Evolutionary conservation across 1,140 invertebrate species (phyloP), one percentile per base, ranked within the genome.

Genomic region (Eulimnadia texana): DNA sequence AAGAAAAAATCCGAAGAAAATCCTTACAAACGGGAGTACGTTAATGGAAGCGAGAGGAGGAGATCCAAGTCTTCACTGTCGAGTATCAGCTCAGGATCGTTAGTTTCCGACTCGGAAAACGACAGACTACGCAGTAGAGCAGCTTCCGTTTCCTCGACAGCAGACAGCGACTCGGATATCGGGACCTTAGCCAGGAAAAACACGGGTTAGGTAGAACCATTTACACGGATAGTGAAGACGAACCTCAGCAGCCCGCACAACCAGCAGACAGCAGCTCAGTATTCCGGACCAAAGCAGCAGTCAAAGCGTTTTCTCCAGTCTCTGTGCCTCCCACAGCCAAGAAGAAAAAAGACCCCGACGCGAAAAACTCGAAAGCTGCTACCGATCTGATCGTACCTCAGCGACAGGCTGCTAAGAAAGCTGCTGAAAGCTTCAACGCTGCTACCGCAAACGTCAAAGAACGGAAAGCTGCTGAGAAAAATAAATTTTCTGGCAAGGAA

Each of bases 361-460:
- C 65, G 11, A 66, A 65, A 60, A 64, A 64, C 29, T 64, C 64
- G 58, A 68, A 68, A 60, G 64, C 76, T 62, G 82, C 87, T 22
- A 84, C 87, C 42, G 81, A 89, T 67, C 74, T 91, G 29, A 90
- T 92, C 67, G 89, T 93, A n/a, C 90, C 89, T 1, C 90, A 93
- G 71, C 76, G 90, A 57, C 85, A 91, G 72, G 89, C 90, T 22
- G 89, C 90, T 19, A 92, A 91, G 69, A 91, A 92, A 71, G 88
- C 88, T 2, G 86, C 86, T 2, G 90, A 91, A 72, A 90, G 86
- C 68, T 84, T 91, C 79, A 82, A 73, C 19, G 65, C 70, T 9
- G 70, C 72, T 22, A 72, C 74, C 2, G 52, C 42, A 53, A 57
- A 9, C 23, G 33, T 49, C 50, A 64, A 66, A 23, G 59, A 52